Evolutionary conservation across 1,140 invertebrate species (phyloP), one percentile per base, ranked within the genome.

Genomic region (Drosophila suzukii): DNA sequence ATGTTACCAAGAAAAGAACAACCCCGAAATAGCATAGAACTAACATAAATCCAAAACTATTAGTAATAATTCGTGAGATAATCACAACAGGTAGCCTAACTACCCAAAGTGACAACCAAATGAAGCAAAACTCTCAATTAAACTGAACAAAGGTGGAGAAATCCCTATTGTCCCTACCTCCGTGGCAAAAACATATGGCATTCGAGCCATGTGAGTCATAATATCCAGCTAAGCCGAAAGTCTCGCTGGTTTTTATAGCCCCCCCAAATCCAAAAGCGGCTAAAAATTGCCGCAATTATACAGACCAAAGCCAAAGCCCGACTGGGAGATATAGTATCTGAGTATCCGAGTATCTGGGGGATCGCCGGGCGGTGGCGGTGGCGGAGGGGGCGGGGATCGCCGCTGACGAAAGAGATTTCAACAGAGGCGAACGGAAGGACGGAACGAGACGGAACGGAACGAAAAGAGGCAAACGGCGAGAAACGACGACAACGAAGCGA

Each of bases 401-500:
- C 32, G 59, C 76, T 88, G 84, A 88, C 84, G 75, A 88, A 88
- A 88, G 72, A 83, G 83, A 88, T 88, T 88, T 78, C 84, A 68
- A 86, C 82, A 86, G 61, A 86, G 74, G 62, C 38, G 13, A 65
- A 78, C 75, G 75, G 75, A 78, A 78, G 75, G 66, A 78, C 75
- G 74, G 75, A 62, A 78, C 34, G 65, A 84, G 78, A 79, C 77
- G 81, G 51, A 84, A 84, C 81, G 63, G 60, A 67, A 78, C 67
- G 59, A 66, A 34, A 58, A 24, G 43, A 59, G 43, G 46, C 58
- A 55, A 61, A 62, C 54, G 30, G 59, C 62, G 46, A 67, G 60
- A 63, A 60, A 68, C 65, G 47, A 76, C 50, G 30, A 53, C 50
- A 53, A 65, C 65, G 55, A 65, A 49, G 55, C 70, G 62, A 68